Evolutionary conservation across 53 echinoderm and acorn worm species (phyloP).

Genomic region (Echinometra lucunter): DNA sequence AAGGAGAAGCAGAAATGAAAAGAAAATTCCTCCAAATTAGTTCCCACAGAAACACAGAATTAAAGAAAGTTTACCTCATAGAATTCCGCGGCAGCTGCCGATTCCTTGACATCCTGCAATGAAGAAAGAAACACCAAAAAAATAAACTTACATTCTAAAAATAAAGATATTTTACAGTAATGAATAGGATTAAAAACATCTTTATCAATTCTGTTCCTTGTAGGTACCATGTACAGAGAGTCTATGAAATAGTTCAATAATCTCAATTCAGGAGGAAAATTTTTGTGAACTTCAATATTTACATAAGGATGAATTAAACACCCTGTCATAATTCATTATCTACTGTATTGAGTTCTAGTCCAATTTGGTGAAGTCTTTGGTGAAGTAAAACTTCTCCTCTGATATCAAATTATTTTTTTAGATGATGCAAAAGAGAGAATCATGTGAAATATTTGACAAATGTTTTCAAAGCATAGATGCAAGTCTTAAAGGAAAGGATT

Average conservation of each 20-base stretch:
- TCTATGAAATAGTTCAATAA: too few species aligned
- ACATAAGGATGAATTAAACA: too few species aligned
- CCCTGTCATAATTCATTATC: too few species aligned
- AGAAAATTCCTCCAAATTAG: not conserved
- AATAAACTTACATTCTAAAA: not conserved
- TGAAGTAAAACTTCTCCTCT: too few species aligned
- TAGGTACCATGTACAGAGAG: not conserved
- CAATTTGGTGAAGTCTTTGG: too few species aligned
- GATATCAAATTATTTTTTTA: too few species aligned
- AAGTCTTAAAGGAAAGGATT: not conserved
- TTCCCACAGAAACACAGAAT: not conserved
- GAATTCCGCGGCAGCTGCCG: slow-evolving; percentile 65
- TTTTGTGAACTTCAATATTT: too few species aligned
- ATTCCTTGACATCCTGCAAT: slow-evolving; percentile 51
- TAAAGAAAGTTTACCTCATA: slow-evolving; percentile 40
- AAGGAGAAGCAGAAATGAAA: not conserved
- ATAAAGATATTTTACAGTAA: not conserved
- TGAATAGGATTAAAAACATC: not conserved
- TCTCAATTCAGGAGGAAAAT: too few species aligned
- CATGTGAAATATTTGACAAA: too few species aligned
- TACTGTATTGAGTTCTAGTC: too few species aligned
- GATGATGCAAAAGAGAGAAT: too few species aligned
- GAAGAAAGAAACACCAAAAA: not conserved
- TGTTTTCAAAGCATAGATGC: too few species aligned
- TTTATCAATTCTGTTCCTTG: not conserved